Evolutionary conservation across 2,797 vertebrate genomes (phyloP), one percentile per base, ranked within the genome.

Genomic region (Poecilia picta): DNA sequence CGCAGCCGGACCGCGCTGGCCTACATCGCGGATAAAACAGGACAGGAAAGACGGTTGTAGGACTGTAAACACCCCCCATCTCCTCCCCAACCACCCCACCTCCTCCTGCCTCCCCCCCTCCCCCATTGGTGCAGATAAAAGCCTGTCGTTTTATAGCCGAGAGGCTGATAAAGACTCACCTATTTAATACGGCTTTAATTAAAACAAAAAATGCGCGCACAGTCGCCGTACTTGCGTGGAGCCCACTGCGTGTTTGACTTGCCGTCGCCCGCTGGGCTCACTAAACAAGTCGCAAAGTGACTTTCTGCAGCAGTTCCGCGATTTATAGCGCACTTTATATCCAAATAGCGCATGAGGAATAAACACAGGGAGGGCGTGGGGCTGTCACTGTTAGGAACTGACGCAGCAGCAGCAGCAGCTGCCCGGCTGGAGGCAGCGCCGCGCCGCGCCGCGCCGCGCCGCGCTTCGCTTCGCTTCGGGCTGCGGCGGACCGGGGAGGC

Each of bases 21-120:
- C 74, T 88, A 13, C 83, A 89, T 85, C 87, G 83, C 86, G 88
- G 88, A 90, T 45, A 81, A 81, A 84, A 81, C 85, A 85, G 92
- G 89, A 90, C 89, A 86, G 79, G 82, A 49, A 88, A 87, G 85
- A 87, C 79, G 86, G 89, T 84, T 84, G 88, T 86, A 85, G 84
- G 83, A 81, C 88, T 81, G 83, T 77, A 75, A 8, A 47, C 82
- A 83, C 74, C 77, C 81, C 89, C 49, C 80, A 88, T 51, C 13
- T 71, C 73, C 3, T 41, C 68, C 10, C 78, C 73, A 1, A 72
- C 77, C 80, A 23, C 77, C 20, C 64, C 36, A 13, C 66, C 66
- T 70, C 66, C 66, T 43, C 66, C 66, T 23, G 83, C 47, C 74
- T 77, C 85, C 78, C 80, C 77, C 83, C 78, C 83, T 81, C 76